Conservation (phyloP, 2,888 invertebrate species). For the Catocala fraxini region DNA sequence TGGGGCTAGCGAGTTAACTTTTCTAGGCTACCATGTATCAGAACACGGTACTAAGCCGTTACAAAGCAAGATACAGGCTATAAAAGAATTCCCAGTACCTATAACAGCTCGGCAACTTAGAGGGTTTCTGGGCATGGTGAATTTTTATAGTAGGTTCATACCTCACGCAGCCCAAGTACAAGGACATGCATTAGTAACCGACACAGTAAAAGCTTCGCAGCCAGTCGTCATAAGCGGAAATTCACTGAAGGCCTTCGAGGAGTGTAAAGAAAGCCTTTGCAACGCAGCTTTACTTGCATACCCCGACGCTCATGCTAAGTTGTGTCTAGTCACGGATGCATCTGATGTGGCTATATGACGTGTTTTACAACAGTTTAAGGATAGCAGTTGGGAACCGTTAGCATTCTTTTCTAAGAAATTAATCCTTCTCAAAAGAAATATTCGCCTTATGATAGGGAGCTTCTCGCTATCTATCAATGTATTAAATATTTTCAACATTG, state of each 20-base stretch:
- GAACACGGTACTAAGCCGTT: conserved; percentile 7
- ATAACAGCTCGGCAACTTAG: conserved; percentile 26
- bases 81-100: neutral
- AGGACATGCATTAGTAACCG: conserved; percentile 15
- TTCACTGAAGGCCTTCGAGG: conserved; percentile 10
- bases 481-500: conserved; percentile 21
- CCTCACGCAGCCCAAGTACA: conserved; percentile 17
- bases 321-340: conserved; percentile 12
- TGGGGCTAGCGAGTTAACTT: neutral
- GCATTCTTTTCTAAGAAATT: conserved; percentile 19
- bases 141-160: conserved; percentile 25
- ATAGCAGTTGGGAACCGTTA: conserved; percentile 11
- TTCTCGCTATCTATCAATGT: conserved; percentile 20
- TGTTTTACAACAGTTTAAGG: conserved; percentile 11
- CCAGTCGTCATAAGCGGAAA: conserved; percentile 4
- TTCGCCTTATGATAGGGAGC: conserved; percentile 17
- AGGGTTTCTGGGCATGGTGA: conserved; percentile 24
- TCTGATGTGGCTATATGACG: conserved; percentile 16
- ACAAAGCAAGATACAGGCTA: conserved; percentile 12
- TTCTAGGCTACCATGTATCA: conserved; percentile 16
- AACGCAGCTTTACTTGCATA: conserved; percentile 13
- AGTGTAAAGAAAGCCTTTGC: conserved; percentile 1
- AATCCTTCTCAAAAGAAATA: conserved; percentile 19
- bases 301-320: conserved; percentile 2
- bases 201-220: conserved; percentile 13